phyloP scores from a whole-genome alignment of 2,797 vertebrate genomes.

The Chrosomus eos region DNA sequence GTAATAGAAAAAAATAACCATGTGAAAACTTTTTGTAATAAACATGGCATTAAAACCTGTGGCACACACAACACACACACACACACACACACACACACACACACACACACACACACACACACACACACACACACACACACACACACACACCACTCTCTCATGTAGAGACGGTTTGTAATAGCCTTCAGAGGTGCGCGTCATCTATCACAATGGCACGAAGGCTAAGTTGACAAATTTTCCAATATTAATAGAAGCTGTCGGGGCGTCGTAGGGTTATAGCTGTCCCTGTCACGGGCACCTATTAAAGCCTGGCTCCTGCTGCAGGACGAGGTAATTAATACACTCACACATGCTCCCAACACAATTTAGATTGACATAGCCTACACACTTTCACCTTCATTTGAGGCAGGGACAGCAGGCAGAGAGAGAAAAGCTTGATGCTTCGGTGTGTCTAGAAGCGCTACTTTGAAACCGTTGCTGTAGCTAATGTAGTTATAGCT shows the following conservation, averaged over 20 bases:
- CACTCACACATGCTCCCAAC: conserved; percentile 73
- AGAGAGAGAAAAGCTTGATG: background rate
- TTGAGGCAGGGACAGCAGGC: background rate
- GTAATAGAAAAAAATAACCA: no score
- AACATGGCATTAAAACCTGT: background rate
- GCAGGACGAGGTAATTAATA: conserved; percentile 78
- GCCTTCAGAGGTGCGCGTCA: conserved; percentile 62
- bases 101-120: background rate
- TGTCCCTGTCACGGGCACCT: conserved; percentile 77
- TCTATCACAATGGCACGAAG: conserved; percentile 69
- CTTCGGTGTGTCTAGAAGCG: background rate
- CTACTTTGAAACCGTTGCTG: conserved; percentile 1
- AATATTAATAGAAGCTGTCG: conserved; percentile 81
- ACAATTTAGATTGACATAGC: conserved; percentile 34
- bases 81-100: no score
- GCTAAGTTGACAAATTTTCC: conserved; percentile 83
- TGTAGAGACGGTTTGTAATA: conserved; percentile 50
- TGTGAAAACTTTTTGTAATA: background rate
- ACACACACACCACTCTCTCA: conserved; percentile 11
- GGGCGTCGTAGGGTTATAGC: conserved; percentile 76
- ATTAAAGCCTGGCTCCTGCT: conserved; percentile 77
- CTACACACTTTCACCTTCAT: conserved; percentile 26
- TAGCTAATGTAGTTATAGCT: background rate
- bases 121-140: background rate
- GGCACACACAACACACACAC: no score